Base-by-base conservation (phyloP, 2,797 vertebrate genomes). In the Enteromius treurensis region DNA sequence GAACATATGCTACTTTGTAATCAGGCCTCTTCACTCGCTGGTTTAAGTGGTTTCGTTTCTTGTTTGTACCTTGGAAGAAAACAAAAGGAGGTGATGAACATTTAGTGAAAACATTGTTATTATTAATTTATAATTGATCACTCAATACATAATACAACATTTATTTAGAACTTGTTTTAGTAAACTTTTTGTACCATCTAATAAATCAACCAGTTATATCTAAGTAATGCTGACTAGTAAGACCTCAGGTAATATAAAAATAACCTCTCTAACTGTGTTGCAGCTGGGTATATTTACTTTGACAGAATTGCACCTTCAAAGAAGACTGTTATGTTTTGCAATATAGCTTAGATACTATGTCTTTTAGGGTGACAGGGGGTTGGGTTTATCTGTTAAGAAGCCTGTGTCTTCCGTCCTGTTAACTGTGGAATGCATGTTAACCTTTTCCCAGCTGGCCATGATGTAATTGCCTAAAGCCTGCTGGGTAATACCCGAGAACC, bases 1-100 rank as follows among this genome's bases (percentile, higher is more conserved):
- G 98, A 88, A 99, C 93, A 3, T 98, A 98, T 32, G 98, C 97
- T 0, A 98, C 96, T 94, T 99, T 99, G 92, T 95, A 98, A 91
- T 99, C 98, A 0, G 97, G 97, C 82, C 90, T 91, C 93, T 99
- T 99, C 77, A 97, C 92, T 47, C 91, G 94, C 89, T 96, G 95
- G 84, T 96, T 96, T 83, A 94, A 94, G 88, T 97, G 94, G 88
- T 99, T 96, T 83, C 95, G 96, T 92, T 95, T 97, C 91, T 95
- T 96, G 90, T 95, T 96, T 84, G 94, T 94, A 86, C 95, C 94
- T 95, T 87, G 51, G 65, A 89, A 84, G 86, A 21, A 90, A 1
- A 82, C 81, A 86, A 51, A 67, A 2, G 19, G 10, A 42, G 75
- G 23, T 83, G 8, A 74, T 75, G 6, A 17, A 34, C 23, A 62